Base-by-base conservation (phyloP, 2,888 invertebrate species). In the Cloeon dipterum region DNA sequence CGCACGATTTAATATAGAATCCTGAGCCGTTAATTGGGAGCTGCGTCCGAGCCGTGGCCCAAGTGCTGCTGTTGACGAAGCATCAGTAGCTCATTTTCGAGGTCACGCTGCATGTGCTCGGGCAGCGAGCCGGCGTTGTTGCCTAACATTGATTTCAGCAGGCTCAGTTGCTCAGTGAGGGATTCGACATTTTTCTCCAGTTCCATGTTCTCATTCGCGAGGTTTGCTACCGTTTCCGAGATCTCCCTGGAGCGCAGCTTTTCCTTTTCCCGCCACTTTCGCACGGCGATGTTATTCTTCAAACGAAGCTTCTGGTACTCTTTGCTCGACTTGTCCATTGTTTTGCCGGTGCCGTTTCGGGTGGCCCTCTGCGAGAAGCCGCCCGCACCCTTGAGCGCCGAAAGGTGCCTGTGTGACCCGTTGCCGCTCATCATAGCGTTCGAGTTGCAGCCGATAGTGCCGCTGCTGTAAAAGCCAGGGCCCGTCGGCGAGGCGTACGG, bases 261-360 rank as follows among this genome's bases (percentile, higher is more conserved):
- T 39, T 93, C 93, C 63, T 94, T 94, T 58, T 93, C 93, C 44
- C 94, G 71, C 40, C 86, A 88, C 56, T 94, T 94, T 43, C 94
- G 65, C 40, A 94, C 94, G 3, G 94, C 94, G 48, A 94, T 86
- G 57, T 94, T 94, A 59, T 94, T 94, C 46, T 93, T 68, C 53
- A 91, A 91, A 29, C 94, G 66, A 44, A 91, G 64, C 43, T 89
- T 65, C 46, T 86, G 68, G 59, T 94, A 94, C 57, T 94, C 94
- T 51, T 88, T 86, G 48, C 85, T 88, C 43, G 83, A 81, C 61
- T 93, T 93, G 61, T 89, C 88, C 49, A 85, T 66, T 45, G 71
- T 68, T 56, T 85, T 82, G 14, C 43, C 37, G 4, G 44, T 42
- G 26, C 49, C 47, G 7, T 54, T 51, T 3, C 53, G 49, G 19